Conservation (phyloP, 2,797 vertebrate genomes). For the Diglossa cyanea region DNA sequence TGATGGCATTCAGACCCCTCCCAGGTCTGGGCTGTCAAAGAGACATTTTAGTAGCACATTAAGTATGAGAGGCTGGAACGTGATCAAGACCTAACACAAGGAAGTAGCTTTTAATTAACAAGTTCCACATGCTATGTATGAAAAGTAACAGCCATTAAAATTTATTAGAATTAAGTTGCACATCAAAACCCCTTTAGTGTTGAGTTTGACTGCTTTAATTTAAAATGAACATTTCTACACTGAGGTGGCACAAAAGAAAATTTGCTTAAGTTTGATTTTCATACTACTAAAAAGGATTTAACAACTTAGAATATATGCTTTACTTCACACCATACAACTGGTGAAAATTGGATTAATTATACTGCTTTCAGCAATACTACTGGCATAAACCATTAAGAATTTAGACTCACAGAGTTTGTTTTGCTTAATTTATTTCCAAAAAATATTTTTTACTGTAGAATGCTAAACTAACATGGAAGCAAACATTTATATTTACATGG, state of each 20-base stretch:
- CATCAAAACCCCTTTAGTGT: neutral
- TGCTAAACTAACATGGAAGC: constrained; percentile 19
- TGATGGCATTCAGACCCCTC: neutral
- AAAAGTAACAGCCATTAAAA: constrained; percentile 21
- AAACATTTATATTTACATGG: constrained; percentile 17
- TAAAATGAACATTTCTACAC: constrained; percentile 41
- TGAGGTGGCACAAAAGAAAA: constrained; percentile 24
- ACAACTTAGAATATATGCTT: constrained; percentile 22
- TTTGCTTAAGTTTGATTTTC: constrained; percentile 57
- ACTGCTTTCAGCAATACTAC: neutral
- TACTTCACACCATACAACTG: neutral
- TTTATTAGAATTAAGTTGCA: constrained; percentile 8
- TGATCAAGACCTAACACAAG: constrained; percentile 53
- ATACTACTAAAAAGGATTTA: constrained; percentile 34
- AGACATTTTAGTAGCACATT: constrained; percentile 38
- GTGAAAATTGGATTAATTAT: constrained; percentile 30
- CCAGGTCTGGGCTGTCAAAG: neutral
- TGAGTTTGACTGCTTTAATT: constrained; percentile 29
- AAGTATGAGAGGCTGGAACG: neutral
- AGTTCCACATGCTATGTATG: constrained; percentile 45
- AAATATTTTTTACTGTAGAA: neutral
- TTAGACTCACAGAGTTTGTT: neutral
- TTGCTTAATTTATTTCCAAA: constrained; percentile 27
- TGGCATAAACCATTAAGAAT: neutral
- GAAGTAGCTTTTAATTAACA: constrained; percentile 62